Conservation (phyloP, 2,797 vertebrate genomes). For the Dromococcyx pavoninus region DNA sequence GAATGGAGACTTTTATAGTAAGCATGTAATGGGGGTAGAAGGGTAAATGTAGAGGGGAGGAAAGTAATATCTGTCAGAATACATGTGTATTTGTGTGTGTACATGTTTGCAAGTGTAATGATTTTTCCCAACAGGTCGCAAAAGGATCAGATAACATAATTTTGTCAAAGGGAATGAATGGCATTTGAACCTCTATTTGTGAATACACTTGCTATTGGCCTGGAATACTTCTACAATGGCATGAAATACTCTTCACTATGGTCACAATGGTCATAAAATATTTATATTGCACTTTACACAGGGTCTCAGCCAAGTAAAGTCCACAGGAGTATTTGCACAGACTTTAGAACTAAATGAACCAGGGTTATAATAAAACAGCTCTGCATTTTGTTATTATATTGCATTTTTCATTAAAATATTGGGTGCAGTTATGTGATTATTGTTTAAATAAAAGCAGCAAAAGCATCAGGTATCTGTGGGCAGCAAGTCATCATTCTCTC, state of each 20-base stretch:
- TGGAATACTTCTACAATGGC: not conserved
- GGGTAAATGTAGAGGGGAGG: not conserved
- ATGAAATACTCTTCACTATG: not conserved
- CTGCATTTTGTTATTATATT: not conserved
- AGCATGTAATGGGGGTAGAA: fast-evolving
- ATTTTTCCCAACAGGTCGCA: not conserved
- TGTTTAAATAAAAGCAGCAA: not conserved
- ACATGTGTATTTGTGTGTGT: not conserved
- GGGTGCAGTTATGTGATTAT: not conserved
- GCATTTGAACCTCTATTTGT: not conserved
- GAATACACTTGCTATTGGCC: not conserved
- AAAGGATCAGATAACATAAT: not conserved
- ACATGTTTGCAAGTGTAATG: not conserved
- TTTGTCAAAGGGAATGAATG: not conserved
- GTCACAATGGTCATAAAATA: not conserved
- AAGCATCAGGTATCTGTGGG: not conserved
- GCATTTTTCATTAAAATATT: not conserved
- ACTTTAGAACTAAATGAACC: not conserved
- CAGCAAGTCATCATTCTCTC: not conserved
- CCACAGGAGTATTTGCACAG: not conserved
- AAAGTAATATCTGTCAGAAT: not conserved
- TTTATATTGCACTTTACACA: not conserved
- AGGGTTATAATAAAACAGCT: not conserved
- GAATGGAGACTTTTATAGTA: not conserved
- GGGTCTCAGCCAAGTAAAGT: not conserved